Base-by-base conservation (phyloP, 2,797 vertebrate species). In the Tokudaia tokunoshimensis region DNA sequence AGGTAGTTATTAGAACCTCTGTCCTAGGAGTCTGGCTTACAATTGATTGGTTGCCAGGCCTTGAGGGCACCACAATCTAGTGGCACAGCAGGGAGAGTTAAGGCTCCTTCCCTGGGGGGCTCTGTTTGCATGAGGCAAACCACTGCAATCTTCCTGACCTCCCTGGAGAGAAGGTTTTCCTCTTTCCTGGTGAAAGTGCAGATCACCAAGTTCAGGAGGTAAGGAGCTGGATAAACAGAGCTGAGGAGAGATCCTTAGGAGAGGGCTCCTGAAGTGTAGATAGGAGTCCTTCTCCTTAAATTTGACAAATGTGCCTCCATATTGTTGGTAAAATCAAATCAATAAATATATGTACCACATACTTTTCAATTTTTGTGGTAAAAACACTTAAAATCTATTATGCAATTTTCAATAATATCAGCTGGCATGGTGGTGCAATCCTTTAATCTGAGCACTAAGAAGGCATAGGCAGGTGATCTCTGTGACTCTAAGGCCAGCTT, bases 151-250 rank as follows among this genome's bases (percentile, higher is more conserved):
- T 59, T 93, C 34, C 5, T 96, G 97, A 97, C 97, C 96, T 98
- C 98, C 96, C 97, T 96, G 55, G 95, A 97, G 98, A 97, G 95
- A 91, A 98, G 81, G 78, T 94, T 57, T 95, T 93, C 90, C 76
- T 97, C 79, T 87, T 97, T 87, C 95, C 88, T 31, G 0, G 52
- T 82, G 79, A 90, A 44, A 85, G 59, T 2, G 6, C 34, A 57
- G 61, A 93, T 0, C 50, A 82, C 5, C 26, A 78, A 95, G 50
- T 50, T 34, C 22, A 50, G n/a, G 80, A 94, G 17, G 41, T 65
- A 92, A 93, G 87, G 57, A 97, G 76, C n/a, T 24, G 26, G 11
- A 79, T 4, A 78, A 84, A 78, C 14, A 41, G 6, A 14, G 31
- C 85, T 84, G 50, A 88, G 19, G 55, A 50, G 47, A 67, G 78